Conservation (phyloP, 2,113 vertebrate genomes). For the Mobula hypostoma region DNA sequence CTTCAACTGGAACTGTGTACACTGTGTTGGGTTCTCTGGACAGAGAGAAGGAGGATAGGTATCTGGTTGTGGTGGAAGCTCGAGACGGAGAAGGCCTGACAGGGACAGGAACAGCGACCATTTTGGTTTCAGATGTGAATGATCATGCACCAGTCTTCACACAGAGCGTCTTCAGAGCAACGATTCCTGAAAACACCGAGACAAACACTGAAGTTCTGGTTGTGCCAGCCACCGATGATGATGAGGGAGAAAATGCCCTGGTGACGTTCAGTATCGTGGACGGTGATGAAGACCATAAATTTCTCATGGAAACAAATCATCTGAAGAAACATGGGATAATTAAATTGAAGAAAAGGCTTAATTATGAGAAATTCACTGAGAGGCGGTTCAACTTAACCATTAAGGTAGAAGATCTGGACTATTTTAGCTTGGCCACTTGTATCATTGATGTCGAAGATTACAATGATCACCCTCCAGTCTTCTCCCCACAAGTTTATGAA, state of each 20-base stretch:
- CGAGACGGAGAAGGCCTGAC: slow-evolving; percentile 72
- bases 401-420: slow-evolving; percentile 74
- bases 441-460: slow-evolving; percentile 75
- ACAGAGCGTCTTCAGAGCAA: slow-evolving; percentile 62
- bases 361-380: slow-evolving; percentile 79
- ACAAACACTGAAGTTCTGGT: slow-evolving; percentile 66
- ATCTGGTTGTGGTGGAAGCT: slow-evolving; percentile 74
- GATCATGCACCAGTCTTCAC: slow-evolving; percentile 77
- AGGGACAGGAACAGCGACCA: slow-evolving; percentile 77
- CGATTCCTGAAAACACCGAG: slow-evolving; percentile 65
- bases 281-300: slow-evolving; percentile 74
- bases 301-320: slow-evolving; percentile 77
- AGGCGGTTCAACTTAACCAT: slow-evolving; percentile 76
- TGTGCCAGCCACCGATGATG: slow-evolving; percentile 69
- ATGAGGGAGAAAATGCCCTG: slow-evolving; percentile 72
- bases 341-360: slow-evolving; percentile 67
- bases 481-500: slow-evolving; percentile 73
- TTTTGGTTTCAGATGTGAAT: slow-evolving; percentile 73
- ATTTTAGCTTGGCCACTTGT: slow-evolving; percentile 65
- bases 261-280: slow-evolving; percentile 73
- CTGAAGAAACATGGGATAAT: slow-evolving; percentile 60
- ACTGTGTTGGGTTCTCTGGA: slow-evolving; percentile 70
- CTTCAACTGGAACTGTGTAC: slow-evolving; percentile 67
- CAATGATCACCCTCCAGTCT: slow-evolving; percentile 75
- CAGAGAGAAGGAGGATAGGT: slow-evolving; percentile 67